Evolutionary conservation across 2,113 vertebrate species (phyloP).

Genomic region (Oreocharis arfaki): DNA sequence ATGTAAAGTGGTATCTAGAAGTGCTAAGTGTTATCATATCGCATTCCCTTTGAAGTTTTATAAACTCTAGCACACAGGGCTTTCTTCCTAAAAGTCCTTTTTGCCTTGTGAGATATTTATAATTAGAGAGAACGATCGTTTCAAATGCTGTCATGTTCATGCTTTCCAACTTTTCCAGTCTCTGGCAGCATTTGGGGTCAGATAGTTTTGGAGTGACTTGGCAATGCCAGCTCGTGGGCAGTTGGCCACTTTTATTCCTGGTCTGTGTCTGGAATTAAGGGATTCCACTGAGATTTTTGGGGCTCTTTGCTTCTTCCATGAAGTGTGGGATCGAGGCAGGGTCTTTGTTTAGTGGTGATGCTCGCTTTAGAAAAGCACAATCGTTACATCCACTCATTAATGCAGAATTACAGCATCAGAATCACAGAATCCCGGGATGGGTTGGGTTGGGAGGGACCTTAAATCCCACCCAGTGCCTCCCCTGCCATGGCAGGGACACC

Average conservation of each 20-base stretch:
- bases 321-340: neutral
- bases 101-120: conserved; percentile 50
- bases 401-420: neutral
- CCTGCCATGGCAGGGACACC: neutral
- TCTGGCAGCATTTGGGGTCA: neutral
- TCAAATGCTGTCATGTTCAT: neutral
- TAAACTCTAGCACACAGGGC: conserved; percentile 40
- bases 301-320: neutral
- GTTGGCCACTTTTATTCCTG: neutral
- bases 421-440: neutral
- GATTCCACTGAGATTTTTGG: neutral
- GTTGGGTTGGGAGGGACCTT: neutral
- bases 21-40: conserved; percentile 60
- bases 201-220: neutral
- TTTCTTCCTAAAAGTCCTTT: conserved; percentile 58
- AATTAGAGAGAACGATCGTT: neutral
- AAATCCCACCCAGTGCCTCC: neutral
- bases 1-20: conserved; percentile 56
- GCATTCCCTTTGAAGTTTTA: conserved; percentile 60
- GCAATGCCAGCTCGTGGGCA: neutral
- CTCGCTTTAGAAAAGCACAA: neutral
- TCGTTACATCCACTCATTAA: accelerated
- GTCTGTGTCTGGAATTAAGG: neutral
- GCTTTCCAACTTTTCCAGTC: neutral
- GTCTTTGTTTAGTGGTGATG: neutral